Base-by-base conservation (phyloP, 2,113 vertebrate species). In the Lipophrys pholis region DNA sequence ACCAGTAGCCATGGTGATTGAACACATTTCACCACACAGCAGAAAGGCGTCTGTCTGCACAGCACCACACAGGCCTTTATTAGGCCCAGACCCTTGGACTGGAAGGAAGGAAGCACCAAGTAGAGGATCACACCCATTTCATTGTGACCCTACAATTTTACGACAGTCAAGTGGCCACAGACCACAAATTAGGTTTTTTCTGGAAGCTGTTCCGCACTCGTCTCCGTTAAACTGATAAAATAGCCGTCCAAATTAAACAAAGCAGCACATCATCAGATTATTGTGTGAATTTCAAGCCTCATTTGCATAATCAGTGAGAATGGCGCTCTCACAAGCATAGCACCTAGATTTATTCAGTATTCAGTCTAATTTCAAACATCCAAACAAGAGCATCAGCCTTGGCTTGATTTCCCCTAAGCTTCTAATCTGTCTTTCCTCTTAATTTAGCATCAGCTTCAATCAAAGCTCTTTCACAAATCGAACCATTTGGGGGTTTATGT, bases 1-100 rank as follows among this genome's bases (percentile, higher is more conserved):
- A 85, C 83, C 62, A 62, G 91, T 91, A 89, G 87, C 74, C 89
- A 90, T 85, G 84, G 81, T 81, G 90, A 90, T 82, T 80, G 76
- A 83, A 90, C 85, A 89, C 82, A 83, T 88, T 87, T 88, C 82
- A 76, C 54, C 82, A 86, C 81, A 86, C 70, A 80, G 82, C 84
- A 87, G 68, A 80, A 54, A 73, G 58, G 60, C 38, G 85, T 55
- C 48, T 55, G 88, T 84, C 81, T 82, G 65, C 30, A 58, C 45
- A 14, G 45, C 69, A 65, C 69, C 80, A 83, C 59, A 62, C 71
- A 63, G 69, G 78, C 69, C 66, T 89, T 81, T 81, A 79, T 83
- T 53, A 71, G 69, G 74, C 70, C 74, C 60, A 82, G 80, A 69
- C 78, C 73, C 49, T 46, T 36, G 69, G 52, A 70, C 46, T 63